Percentiles rank a stretch among this genome's conserved stretches.
These are phyloP conservation scores for Drosophila mimica DNA, from an alignment of 2,888 invertebrate genomes.

Conservation along the genomic window DNA sequence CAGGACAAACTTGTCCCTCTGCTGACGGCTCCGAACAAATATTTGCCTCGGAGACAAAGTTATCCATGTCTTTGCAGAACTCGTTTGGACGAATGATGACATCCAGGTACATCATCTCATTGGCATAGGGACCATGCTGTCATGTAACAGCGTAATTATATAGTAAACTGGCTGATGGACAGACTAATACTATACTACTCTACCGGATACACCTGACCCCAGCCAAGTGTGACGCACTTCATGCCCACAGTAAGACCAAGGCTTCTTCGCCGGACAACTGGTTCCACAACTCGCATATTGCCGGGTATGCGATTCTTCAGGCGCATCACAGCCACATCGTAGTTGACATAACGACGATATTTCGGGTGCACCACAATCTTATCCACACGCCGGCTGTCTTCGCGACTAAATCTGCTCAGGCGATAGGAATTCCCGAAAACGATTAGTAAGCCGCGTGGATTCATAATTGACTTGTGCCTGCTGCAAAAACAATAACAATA, in stretches of 20 bases:
- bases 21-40: constrained; percentile 40
- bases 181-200: background rate
- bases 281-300: constrained; percentile 28
- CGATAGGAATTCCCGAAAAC: constrained; percentile 41
- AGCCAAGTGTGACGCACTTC: constrained; percentile 56
- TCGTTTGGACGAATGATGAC: constrained; percentile 1
- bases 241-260: background rate
- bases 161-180: background rate
- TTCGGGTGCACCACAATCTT: constrained; percentile 52
- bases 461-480: constrained; percentile 50
- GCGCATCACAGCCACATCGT: constrained; percentile 54
- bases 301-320: constrained; percentile 36
- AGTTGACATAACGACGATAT: constrained; percentile 42
- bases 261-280: constrained; percentile 19
- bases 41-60: constrained; percentile 5
- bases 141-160: background rate
- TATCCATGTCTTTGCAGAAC: constrained; percentile 7
- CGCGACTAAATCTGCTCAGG: background rate
- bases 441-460: constrained; percentile 40
- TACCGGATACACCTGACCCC: constrained; percentile 67
- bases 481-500: constrained; percentile 15
- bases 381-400: constrained; percentile 31
- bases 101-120: constrained; percentile 55
- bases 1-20: constrained; percentile 45
- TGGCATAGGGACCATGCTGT: constrained; percentile 64